These are phyloP conservation scores for Poeciliopsis presidionis DNA, from an alignment of 2,797 vertebrate genomes.

Conservation along the genomic window DNA sequence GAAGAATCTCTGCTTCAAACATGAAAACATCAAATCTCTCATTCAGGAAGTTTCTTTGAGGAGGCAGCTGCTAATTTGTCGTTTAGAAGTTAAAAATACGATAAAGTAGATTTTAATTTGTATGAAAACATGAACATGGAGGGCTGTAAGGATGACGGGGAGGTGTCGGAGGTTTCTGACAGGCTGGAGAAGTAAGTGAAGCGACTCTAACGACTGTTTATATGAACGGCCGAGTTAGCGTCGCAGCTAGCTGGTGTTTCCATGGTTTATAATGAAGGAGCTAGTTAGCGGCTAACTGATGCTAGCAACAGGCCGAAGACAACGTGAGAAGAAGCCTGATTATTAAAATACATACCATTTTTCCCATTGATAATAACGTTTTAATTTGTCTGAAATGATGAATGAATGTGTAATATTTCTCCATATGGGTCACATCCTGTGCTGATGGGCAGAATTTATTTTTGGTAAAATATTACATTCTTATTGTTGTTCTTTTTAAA, in stretches of 20 bases:
- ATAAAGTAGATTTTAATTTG: background rate
- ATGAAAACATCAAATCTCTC: background rate
- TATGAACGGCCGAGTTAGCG: background rate
- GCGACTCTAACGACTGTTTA: background rate
- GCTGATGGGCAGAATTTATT: no score
- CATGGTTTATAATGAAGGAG: background rate
- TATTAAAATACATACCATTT: no score
- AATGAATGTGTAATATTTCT: no score
- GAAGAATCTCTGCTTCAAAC: background rate
- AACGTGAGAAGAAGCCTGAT: no score
- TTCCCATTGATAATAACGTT: no score
- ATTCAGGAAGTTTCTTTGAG: background rate
- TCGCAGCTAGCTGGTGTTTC: background rate
- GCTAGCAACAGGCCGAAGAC: background rate
- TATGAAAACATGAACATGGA: background rate
- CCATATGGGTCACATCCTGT: no score
- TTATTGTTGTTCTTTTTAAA: no score
- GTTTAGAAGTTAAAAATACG: background rate
- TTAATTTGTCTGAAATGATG: no score
- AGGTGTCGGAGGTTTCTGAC: constrained; percentile 25
- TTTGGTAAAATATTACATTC: no score
- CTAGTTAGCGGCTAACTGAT: background rate
- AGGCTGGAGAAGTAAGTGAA: constrained; percentile 63
- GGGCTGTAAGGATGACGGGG: rapidly evolving
- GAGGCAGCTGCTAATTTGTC: background rate